A percentile compares a stretch with the other conserved stretches of the same genome.
Evolutionary conservation across 2,888 invertebrate species (phyloP).

Genomic region (Dolomedes plantarius): DNA sequence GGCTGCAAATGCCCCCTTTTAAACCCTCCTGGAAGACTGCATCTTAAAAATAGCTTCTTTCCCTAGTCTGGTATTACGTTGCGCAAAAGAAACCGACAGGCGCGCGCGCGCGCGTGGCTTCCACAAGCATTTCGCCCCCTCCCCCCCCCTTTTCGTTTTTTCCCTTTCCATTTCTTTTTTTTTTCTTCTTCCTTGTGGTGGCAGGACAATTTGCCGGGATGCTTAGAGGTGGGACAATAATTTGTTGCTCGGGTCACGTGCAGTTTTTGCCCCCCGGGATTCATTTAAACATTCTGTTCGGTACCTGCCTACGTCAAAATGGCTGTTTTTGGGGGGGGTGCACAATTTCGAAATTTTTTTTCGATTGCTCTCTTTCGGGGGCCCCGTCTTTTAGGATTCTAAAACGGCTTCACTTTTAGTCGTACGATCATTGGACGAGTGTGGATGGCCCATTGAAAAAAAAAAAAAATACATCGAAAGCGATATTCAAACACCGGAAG

Average conservation of each 20-base stretch:
- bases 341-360: too few species aligned
- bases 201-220: slow-evolving; percentile 3
- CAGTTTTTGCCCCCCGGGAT: too few species aligned
- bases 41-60: slow-evolving; percentile 47
- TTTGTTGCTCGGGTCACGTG: background rate
- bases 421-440: too few species aligned
- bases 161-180: background rate
- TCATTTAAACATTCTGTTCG: too few species aligned
- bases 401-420: too few species aligned
- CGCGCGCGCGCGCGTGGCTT: background rate
- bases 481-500: too few species aligned
- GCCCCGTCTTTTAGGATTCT: too few species aligned
- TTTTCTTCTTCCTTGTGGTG: background rate
- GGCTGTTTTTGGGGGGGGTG: too few species aligned
- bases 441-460: too few species aligned
- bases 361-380: too few species aligned
- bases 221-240: slow-evolving; percentile 1
- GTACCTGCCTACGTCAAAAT: too few species aligned
- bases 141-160: background rate
- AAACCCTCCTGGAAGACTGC: slow-evolving; percentile 17
- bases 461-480: too few species aligned
- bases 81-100: slow-evolving; percentile 6
- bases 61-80: slow-evolving; percentile 3
- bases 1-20: background rate
- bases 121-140: background rate